phyloP scores from a whole-genome alignment of 2,797 vertebrate species.

The Emys orbicularis region DNA sequence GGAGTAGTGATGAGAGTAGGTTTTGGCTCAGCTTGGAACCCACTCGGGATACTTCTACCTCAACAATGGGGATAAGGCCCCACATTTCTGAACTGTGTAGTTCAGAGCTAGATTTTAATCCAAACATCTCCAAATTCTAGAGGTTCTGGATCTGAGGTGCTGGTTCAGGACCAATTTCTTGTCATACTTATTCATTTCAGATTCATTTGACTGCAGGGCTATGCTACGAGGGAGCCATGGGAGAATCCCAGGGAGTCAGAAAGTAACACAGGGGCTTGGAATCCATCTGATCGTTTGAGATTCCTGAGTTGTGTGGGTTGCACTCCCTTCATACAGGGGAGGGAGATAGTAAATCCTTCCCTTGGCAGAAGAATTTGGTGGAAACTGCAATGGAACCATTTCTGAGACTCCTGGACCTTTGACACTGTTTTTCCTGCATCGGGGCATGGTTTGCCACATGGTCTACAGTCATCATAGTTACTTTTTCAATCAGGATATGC shows the following conservation, averaged over 20 bases:
- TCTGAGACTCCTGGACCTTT: background rate
- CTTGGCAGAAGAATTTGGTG: background rate
- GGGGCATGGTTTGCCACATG: background rate
- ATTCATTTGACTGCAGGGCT: background rate
- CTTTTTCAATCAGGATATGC: background rate
- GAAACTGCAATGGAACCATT: background rate
- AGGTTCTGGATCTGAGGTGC: background rate
- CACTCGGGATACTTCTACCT: background rate
- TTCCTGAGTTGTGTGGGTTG: background rate
- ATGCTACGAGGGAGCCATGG: background rate
- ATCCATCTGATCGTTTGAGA: background rate
- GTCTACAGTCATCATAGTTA: constrained; percentile 5
- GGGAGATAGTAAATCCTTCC: background rate
- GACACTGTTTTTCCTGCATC: background rate
- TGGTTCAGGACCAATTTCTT: background rate
- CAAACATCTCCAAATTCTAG: background rate
- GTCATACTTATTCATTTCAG: background rate
- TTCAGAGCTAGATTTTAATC: background rate
- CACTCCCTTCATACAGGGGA: background rate
- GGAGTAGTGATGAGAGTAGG: background rate
- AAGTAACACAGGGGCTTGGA: background rate
- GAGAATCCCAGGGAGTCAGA: background rate
- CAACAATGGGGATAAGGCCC: too few relatives aligned
- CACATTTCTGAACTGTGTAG: background rate
- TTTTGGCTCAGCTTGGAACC: too few relatives aligned